Evolutionary conservation across 2,113 vertebrate species (phyloP).

Genomic region (Thunnus maccoyii): DNA sequence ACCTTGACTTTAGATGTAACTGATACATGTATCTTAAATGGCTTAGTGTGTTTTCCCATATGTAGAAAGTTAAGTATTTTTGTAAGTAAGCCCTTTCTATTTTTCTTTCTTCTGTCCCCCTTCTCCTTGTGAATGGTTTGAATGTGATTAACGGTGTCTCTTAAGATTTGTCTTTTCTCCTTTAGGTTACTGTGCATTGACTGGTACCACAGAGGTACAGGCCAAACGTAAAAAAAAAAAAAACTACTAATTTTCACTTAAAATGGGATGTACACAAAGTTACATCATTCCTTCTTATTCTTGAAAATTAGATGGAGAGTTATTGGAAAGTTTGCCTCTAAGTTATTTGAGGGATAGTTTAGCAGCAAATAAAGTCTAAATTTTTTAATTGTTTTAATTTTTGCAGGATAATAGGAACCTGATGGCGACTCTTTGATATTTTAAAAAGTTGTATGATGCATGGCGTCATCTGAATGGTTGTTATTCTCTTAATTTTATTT

Average conservation of each 20-base stretch:
- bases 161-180: conserved; percentile 98
- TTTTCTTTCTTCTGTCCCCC: conserved; percentile 85
- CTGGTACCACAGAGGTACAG: conserved; percentile 99
- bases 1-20: conserved; percentile 73
- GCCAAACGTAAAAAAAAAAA: conserved; percentile 82
- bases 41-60: conserved; percentile 90
- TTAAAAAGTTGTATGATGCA: no score
- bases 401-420: background rate
- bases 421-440: background rate
- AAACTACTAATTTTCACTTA: conserved; percentile 77
- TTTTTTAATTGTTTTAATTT: background rate
- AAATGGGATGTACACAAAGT: conserved; percentile 92
- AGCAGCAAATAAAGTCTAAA: background rate
- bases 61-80: conserved; percentile 93
- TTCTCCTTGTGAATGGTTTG: conserved; percentile 94
- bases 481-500: background rate
- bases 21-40: conserved; percentile 83
- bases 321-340: background rate
- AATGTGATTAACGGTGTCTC: conserved; percentile 99
- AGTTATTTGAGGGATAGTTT: background rate
- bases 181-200: conserved; percentile 94
- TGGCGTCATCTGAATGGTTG: background rate
- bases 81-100: conserved; percentile 94
- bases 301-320: background rate
- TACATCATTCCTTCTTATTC: conserved; percentile 68